Percentiles rank a stretch among this genome's conserved stretches.
phyloP scores from a whole-genome alignment of 2,113 vertebrate genomes.

The Sander vitreus region DNA sequence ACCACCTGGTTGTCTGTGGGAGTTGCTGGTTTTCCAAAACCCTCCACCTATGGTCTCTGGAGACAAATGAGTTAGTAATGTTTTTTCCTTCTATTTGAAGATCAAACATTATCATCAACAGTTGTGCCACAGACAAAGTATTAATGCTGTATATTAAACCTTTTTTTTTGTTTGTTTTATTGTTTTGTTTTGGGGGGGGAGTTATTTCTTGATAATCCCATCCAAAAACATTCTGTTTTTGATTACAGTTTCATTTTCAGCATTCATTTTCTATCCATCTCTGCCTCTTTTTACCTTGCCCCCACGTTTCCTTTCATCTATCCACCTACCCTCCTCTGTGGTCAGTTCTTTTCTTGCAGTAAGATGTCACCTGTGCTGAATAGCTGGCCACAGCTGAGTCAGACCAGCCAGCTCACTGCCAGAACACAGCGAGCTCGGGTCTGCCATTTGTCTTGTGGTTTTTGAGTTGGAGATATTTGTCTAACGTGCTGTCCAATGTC shows the following conservation, averaged over 20 bases:
- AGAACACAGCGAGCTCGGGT: slow-evolving; percentile 68
- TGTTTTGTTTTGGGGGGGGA: too few species aligned
- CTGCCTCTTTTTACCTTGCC: background rate
- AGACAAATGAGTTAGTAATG: slow-evolving; percentile 18
- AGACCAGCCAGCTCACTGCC: slow-evolving; percentile 61
- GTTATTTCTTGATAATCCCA: slow-evolving; percentile 4
- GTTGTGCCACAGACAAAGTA: slow-evolving; percentile 15
- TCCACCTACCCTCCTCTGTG: slow-evolving; percentile 27
- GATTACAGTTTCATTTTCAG: slow-evolving; percentile 12
- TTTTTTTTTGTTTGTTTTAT: too few species aligned
- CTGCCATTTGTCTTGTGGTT: slow-evolving; percentile 84
- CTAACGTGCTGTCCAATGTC: slow-evolving; percentile 81
- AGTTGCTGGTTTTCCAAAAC: slow-evolving; percentile 64
- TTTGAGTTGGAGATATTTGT: slow-evolving; percentile 79
- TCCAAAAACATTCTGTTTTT: slow-evolving; percentile 57
- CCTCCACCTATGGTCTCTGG: background rate
- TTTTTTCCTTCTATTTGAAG: background rate
- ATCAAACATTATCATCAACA: slow-evolving; percentile 15
- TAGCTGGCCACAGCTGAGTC: slow-evolving; percentile 61
- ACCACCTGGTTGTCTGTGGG: slow-evolving; percentile 85
- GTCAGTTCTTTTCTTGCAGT: slow-evolving; percentile 52
- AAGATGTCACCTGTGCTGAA: slow-evolving; percentile 77
- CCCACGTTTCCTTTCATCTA: slow-evolving; percentile 50
- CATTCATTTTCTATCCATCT: slow-evolving; percentile 37
- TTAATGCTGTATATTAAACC: background rate